Conservation (phyloP, 2,888 invertebrate genomes). For the Choristoneura rosaceana region DNA sequence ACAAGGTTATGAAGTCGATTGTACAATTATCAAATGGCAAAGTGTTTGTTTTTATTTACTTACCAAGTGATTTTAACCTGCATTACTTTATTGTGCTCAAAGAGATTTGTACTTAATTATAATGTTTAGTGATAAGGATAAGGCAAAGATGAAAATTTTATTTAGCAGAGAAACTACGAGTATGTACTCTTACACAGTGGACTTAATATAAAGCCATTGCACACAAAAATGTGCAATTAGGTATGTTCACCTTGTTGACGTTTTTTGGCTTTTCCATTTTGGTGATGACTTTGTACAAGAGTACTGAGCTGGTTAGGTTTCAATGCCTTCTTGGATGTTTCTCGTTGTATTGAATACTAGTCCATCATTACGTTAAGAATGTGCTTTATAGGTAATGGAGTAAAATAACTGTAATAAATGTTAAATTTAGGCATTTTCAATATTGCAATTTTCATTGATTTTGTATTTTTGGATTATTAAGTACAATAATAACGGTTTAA, state of each 20-base stretch:
- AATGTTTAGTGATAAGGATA: slow-evolving; percentile 10
- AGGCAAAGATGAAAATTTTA: slow-evolving; percentile 34
- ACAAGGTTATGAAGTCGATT: too few relatives aligned
- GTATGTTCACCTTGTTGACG: not conserved
- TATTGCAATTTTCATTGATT: slow-evolving; percentile 8
- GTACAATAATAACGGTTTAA: not conserved
- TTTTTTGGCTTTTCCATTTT: not conserved
- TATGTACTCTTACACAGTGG: slow-evolving; percentile 3
- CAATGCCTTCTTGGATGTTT: slow-evolving; percentile 45
- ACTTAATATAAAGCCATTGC: slow-evolving; percentile 4
- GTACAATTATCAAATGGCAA: slow-evolving; percentile 2
- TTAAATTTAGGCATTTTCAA: slow-evolving; percentile 16
- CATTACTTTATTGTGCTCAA: slow-evolving; percentile 60
- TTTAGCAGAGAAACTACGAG: slow-evolving; percentile 45
- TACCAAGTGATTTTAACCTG: slow-evolving; percentile 42
- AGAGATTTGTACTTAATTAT: slow-evolving; percentile 58
- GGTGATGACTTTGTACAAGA: slow-evolving; percentile 4
- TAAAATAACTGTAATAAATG: slow-evolving; percentile 6
- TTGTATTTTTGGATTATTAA: not conserved
- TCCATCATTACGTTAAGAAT: slow-evolving; percentile 63
- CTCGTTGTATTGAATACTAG: slow-evolving; percentile 73
- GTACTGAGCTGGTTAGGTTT: slow-evolving; percentile 18
- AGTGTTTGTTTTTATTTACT: slow-evolving; percentile 10
- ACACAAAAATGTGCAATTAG: not conserved
- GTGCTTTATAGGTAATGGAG: slow-evolving; percentile 22